A percentile compares a stretch with the other conserved stretches of the same genome.
Conservation (phyloP, 2,888 invertebrate genomes). For the Ceriagrion tenellum region DNA sequence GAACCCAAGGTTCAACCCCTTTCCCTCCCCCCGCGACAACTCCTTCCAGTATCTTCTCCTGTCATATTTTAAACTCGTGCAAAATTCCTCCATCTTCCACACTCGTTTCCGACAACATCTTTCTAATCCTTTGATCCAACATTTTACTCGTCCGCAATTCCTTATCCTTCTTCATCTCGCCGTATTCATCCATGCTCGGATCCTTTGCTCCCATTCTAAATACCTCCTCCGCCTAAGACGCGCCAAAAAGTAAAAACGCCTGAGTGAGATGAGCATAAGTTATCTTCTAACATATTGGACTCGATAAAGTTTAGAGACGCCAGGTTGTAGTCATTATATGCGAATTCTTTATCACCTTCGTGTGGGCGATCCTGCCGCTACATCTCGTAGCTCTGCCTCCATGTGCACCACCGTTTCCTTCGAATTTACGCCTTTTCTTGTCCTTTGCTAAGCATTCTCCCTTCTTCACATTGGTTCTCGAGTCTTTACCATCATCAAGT, state of each 20-base stretch:
- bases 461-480: neutral
- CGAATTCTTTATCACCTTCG: neutral
- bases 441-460: neutral
- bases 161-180: conserved; percentile 28
- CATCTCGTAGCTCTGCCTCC: neutral
- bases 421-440: neutral
- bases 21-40: neutral
- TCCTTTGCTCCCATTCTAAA: neutral
- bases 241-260: neutral
- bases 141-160: conserved; percentile 26
- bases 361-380: neutral
- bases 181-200: neutral
- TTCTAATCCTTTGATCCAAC: conserved; percentile 28
- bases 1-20: neutral
- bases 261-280: neutral
- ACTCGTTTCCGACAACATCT: conserved; percentile 13
- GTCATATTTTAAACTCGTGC: conserved; percentile 32
- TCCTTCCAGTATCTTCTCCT: neutral
- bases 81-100: conserved; percentile 2
- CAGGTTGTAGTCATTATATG: neutral
- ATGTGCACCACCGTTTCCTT: neutral
- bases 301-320: neutral
- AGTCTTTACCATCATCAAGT: neutral
- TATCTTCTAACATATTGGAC: neutral
- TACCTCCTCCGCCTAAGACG: neutral